Base-by-base conservation (phyloP, 2,113 vertebrate species). In the Psophia crepitans region DNA sequence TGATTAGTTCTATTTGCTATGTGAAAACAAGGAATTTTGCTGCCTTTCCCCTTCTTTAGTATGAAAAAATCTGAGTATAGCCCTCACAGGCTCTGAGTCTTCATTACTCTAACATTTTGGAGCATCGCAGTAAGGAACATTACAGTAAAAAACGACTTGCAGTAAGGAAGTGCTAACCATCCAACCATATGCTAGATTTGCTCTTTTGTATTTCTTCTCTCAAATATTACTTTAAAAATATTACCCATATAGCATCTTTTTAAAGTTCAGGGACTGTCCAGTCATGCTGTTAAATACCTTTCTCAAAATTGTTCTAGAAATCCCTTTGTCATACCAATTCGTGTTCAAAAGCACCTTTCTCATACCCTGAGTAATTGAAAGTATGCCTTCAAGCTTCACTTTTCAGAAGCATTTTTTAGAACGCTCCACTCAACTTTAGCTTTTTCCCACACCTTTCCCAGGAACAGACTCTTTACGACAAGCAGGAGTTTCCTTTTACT, bases 191-290 rank as follows among this genome's bases (percentile, higher is more conserved):
- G 92, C 80, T 64, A 44, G 44, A 70, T 86, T 92, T 92, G 93
- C 89, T 95, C 96, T 92, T 97, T 93, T 96, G 9, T 64, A 84
- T 77, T 86, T 92, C 60, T 64, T 70, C 16, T 94, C 56, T 84
- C 73, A 84, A 90, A 81, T 60, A 68, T 61, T 88, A 41, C 61
- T 89, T 96, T 57, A n/a, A 69, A 90, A 92, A 81, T 32, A 89
- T 86, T 80, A 93, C 46, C 63, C 28, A 88, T 33, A 33, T 37
- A 91, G 26, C 33, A 70, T 57, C 57, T 88, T 79, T 70, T 87
- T 73, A 65, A 91, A 90, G 82, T 80, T 88, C 85, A 88, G 14
- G 39, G 70, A 78, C 43, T 75, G 23, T 78, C 43, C 64, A 92
- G 83, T 30, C 30, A 76, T 54, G 51, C 82, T 74, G 51, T 27